A percentile compares a stretch with the other conserved stretches of the same genome.
These are phyloP conservation scores for Grammomys surdaster DNA, from an alignment of 2,113 vertebrate species.

Conservation along the genomic window DNA sequence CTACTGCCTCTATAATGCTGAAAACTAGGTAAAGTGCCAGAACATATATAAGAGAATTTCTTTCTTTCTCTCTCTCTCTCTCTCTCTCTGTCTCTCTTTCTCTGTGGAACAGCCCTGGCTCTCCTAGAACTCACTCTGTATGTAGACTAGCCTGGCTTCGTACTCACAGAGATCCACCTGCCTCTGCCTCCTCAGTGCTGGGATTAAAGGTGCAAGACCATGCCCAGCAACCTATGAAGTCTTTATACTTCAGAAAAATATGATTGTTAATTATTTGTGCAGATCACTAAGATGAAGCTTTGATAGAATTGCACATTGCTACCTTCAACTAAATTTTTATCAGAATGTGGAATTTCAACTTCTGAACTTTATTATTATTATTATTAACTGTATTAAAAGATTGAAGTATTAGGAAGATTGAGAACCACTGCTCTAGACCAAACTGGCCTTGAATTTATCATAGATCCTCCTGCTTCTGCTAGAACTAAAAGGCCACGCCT, in stretches of 20 bases:
- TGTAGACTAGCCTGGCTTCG: not conserved
- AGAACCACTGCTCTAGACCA: too few relatives aligned
- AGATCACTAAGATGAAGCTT: constrained; percentile 45
- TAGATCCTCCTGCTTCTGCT: not conserved
- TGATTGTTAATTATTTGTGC: constrained; percentile 41
- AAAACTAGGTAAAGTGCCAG: constrained; percentile 22
- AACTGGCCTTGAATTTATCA: too few relatives aligned
- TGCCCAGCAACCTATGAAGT: not conserved
- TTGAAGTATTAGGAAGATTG: too few relatives aligned
- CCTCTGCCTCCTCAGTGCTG: not conserved
- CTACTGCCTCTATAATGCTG: constrained; percentile 24
- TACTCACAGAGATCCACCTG: not conserved
- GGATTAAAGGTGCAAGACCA: not conserved
- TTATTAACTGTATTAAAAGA: not conserved
- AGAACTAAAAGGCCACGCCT: not conserved
- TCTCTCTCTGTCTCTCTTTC: too few relatives aligned
- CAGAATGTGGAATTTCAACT: constrained; percentile 31
- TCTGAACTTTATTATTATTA: not conserved
- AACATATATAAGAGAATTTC: not conserved
- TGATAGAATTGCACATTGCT: not conserved
- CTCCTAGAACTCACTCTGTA: not conserved
- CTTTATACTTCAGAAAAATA: constrained; percentile 43
- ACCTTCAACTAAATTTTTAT: constrained; percentile 25
- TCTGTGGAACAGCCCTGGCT: not conserved
- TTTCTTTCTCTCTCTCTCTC: too few relatives aligned